phyloP scores from a whole-genome alignment of 2,888 invertebrate species.

The Andrena camellia region DNA sequence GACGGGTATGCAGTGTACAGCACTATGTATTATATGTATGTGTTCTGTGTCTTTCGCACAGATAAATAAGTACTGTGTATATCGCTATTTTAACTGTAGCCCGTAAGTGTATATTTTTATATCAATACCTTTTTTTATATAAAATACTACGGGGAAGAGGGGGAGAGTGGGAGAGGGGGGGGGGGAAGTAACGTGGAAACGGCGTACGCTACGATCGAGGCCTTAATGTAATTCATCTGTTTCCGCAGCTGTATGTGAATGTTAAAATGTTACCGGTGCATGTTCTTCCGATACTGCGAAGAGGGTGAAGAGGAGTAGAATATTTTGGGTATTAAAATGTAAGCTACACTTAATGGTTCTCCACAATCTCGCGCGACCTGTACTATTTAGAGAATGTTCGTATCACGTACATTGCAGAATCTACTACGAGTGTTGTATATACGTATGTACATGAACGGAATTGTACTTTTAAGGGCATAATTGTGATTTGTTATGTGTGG shows the following conservation, averaged over 20 bases:
- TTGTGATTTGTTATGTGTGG: constrained; percentile 80
- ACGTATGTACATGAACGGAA: constrained; percentile 32
- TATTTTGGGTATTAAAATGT: constrained; percentile 18
- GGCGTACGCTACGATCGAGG: constrained; percentile 1
- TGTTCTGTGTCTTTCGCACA: constrained; percentile 25
- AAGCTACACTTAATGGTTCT: constrained; percentile 34
- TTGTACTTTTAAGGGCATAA: constrained; percentile 58
- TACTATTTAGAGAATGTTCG: constrained; percentile 7
- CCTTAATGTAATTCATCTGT: constrained; percentile 5
- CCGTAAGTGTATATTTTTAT: constrained; percentile 69
- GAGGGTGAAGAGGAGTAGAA: neutral
- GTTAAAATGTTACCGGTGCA: constrained; percentile 23
- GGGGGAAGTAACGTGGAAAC: constrained; percentile 9
- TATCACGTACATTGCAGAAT: constrained; percentile 21
- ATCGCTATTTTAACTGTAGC: constrained; percentile 31
- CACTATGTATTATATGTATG: constrained; percentile 20
- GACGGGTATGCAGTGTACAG: constrained; percentile 18
- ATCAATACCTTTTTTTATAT: constrained; percentile 58
- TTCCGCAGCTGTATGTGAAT: constrained; percentile 25
- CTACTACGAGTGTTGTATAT: constrained; percentile 25
- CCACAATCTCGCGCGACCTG: neutral
- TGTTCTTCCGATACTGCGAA: constrained; percentile 33
- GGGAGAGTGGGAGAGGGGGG: too few relatives aligned
- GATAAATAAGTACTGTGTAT: constrained; percentile 39
- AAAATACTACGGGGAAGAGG: neutral